Conservation (phyloP, 1,140 invertebrate genomes). For the Bombus terrestris region DNA sequence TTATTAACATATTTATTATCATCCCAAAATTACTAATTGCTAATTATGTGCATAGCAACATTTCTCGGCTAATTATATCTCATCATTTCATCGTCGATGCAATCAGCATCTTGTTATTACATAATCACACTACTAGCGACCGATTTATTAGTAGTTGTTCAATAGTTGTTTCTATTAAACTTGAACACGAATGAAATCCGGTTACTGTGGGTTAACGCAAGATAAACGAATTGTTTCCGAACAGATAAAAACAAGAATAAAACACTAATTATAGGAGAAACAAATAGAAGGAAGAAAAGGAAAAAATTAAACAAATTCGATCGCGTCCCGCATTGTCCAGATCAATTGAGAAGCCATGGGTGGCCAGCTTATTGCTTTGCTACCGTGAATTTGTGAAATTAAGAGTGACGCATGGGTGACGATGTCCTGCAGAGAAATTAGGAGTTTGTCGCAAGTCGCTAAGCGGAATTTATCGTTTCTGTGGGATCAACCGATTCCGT, state of each 20-base stretch:
- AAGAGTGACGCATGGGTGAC: slow-evolving; percentile 39
- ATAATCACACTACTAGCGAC: too few relatives aligned
- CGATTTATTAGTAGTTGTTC: too few relatives aligned
- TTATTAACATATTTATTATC: neutral
- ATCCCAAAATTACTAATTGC: neutral
- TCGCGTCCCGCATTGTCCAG: slow-evolving; percentile 29
- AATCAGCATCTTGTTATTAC: neutral
- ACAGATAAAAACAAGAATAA: neutral
- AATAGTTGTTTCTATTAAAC: too few relatives aligned
- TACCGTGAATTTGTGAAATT: slow-evolving; percentile 56
- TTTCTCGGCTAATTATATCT: neutral
- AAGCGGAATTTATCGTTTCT: slow-evolving; percentile 64
- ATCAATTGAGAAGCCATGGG: slow-evolving; percentile 50
- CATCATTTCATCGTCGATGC: neutral
- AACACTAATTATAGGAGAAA: too few relatives aligned
- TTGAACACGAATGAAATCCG: too few relatives aligned
- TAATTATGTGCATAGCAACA: neutral
- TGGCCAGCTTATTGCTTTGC: slow-evolving; percentile 64
- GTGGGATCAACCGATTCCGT: slow-evolving; percentile 52
- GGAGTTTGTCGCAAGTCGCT: slow-evolving; percentile 44
- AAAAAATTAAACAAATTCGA: neutral
- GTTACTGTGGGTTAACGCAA: neutral
- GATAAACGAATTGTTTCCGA: neutral
- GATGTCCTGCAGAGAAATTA: slow-evolving; percentile 63
- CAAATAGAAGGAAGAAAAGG: neutral